Conservation (phyloP, 2,888 invertebrate genomes). For the Eupithecia vulgata region DNA sequence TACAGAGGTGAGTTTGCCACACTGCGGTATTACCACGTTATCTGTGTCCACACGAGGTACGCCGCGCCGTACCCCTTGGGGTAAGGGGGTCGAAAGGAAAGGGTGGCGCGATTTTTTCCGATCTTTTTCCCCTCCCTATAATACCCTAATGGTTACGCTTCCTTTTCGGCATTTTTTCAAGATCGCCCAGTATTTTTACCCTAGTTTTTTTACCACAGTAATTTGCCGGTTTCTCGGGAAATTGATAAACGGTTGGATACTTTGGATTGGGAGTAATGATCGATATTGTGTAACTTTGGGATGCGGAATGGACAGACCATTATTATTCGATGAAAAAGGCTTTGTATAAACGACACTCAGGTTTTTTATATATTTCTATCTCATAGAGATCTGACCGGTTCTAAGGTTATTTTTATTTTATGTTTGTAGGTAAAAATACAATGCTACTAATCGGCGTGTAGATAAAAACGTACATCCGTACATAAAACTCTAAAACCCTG, state of each 20-base stretch:
- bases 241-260: constrained; percentile 19
- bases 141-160: constrained; percentile 84
- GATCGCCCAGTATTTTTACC: constrained; percentile 81
- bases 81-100: constrained; percentile 77
- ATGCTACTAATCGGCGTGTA: too few relatives aligned
- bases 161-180: constrained; percentile 81
- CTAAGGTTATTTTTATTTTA: too few relatives aligned
- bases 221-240: constrained; percentile 75
- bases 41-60: constrained; percentile 27
- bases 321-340: not conserved
- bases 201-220: constrained; percentile 79
- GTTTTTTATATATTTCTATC: not conserved
- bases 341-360: not conserved
- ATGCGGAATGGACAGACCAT: not conserved
- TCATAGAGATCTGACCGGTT: too few relatives aligned
- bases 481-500: too few relatives aligned
- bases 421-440: too few relatives aligned
- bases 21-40: not conserved
- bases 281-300: constrained; percentile 1
- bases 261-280: constrained; percentile 15
- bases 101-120: constrained; percentile 83
- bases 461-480: too few relatives aligned
- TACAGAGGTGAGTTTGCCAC: constrained; percentile 9
- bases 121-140: constrained; percentile 81
- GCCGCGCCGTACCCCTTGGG: constrained; percentile 59